A percentile compares a stretch with the other conserved stretches of the same genome.
phyloP scores from a whole-genome alignment of 2,797 vertebrate species.

The Manis crassicaudata region DNA sequence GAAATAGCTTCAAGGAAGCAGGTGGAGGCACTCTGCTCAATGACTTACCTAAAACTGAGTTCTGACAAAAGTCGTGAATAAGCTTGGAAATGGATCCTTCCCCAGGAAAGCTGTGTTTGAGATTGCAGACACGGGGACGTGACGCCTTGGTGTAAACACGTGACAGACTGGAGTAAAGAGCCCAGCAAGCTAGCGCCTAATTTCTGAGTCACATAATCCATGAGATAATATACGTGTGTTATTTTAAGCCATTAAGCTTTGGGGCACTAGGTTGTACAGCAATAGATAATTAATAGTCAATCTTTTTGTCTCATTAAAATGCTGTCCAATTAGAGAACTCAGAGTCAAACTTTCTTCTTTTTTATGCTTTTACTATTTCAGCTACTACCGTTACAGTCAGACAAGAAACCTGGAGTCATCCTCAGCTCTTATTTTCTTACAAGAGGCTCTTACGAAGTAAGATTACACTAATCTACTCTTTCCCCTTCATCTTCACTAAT shows the following conservation, averaged over 20 bases:
- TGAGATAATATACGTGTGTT: background rate
- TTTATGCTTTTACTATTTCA: background rate
- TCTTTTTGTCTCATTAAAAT: background rate
- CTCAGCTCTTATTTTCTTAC: background rate
- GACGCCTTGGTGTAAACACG: no score
- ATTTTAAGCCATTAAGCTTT: background rate
- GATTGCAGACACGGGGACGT: no score
- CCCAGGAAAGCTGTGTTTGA: background rate
- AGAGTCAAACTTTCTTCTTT: background rate
- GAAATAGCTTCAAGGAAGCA: accelerated
- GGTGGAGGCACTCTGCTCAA: background rate
- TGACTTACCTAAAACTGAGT: background rate
- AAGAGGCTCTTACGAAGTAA: background rate
- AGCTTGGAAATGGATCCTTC: background rate
- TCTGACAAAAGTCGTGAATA: background rate
- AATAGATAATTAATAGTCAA: background rate
- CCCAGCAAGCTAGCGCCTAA: background rate
- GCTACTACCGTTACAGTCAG: background rate
- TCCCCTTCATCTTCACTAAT: background rate
- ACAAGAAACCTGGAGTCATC: background rate
- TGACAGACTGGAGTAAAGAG: background rate
- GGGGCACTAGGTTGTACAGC: background rate
- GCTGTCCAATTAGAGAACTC: background rate
- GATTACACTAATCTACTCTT: background rate
- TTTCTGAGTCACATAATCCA: background rate